Conservation (phyloP, 2,888 invertebrate species). For the Venustoraphidia nigricollis region DNA sequence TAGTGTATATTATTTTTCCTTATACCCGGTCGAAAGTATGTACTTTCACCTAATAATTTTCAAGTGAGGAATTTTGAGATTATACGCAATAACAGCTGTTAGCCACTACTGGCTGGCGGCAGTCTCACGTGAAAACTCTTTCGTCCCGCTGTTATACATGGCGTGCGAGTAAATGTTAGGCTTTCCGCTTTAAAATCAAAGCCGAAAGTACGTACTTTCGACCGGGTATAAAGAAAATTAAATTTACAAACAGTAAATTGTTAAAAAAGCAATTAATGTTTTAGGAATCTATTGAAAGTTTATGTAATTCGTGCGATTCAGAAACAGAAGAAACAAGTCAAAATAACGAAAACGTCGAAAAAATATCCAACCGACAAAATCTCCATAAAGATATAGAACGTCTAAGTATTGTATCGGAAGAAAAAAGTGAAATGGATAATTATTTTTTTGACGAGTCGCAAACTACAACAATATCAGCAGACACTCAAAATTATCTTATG, state of each 20-base stretch:
- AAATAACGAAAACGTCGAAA: constrained; percentile 28
- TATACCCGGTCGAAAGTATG: too few relatives aligned
- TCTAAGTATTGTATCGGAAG: constrained; percentile 62
- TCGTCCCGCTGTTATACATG: too few relatives aligned
- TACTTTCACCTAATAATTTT: too few relatives aligned
- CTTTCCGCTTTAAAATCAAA: too few relatives aligned
- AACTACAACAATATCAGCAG: not conserved
- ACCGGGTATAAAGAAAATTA: too few relatives aligned
- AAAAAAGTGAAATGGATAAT: constrained; percentile 21
- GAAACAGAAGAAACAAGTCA: constrained; percentile 26
- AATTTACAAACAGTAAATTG: not conserved
- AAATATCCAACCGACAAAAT: constrained; percentile 29
- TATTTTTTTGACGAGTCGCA: constrained; percentile 1
- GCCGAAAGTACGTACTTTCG: not conserved
- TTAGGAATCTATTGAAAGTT: constrained; percentile 8
- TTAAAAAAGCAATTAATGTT: not conserved
- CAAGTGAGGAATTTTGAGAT: too few relatives aligned
- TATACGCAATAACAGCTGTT: too few relatives aligned
- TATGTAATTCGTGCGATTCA: constrained; percentile 23
- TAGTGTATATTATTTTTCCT: too few relatives aligned
- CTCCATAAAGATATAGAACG: constrained; percentile 50
- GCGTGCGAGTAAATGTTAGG: too few relatives aligned
- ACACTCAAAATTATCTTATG: not conserved
- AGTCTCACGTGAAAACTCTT: too few relatives aligned
- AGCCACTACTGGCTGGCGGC: too few relatives aligned